Base-by-base conservation (phyloP, 2,888 invertebrate genomes). In the Lutraria lutraria region DNA sequence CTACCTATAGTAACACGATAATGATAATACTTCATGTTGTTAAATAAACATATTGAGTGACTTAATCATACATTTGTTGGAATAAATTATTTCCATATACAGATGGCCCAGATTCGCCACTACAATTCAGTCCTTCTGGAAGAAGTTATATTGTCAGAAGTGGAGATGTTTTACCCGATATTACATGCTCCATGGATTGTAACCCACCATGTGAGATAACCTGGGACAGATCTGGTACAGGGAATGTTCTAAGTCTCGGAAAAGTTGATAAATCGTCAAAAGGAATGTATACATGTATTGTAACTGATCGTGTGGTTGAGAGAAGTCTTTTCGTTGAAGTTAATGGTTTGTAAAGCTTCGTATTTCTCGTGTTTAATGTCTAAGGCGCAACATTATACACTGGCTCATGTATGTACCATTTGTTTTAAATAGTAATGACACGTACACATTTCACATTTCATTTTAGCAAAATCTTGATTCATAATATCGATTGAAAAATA, bases 231-330 rank as follows among this genome's bases (percentile, higher is more conserved):
- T 31, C 29, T 29, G 31, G 82, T 16, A 3, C 19, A 56, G 60
- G 82, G 8, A 60, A 60, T 21, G 21, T 21, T 60, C 60, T 82
- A 3, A 53, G 82, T 56, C 53, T 82, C 0, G 82, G 31, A 6
- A 25, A 56, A 16, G 82, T 60, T 15, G 60, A 29, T 16, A 12
- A 19, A 25, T 29, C 16, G 0, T 4, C 25, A 8, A 82, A 6
- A 29, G 82, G 82, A 16, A 31, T 29, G 31, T 82, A 56, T 29
- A 60, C 60, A n/a, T 82, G 82, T 16, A 29, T 15, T 60, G 82
- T 56, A 4, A 21, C 29, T 1, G 31, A 82, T 21, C 10, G 6
- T 16, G 43, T 56, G 1, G 80, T 80, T 43, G 34, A 82, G 16
- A 4, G 56, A 53, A 82, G 31, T 21, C 4, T 82, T 10, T 56